A percentile compares a stretch with the other conserved stretches of the same genome.
These are phyloP conservation scores for Tragelaphus strepsiceros DNA, from an alignment of 2,113 vertebrate genomes.

Conservation along the genomic window DNA sequence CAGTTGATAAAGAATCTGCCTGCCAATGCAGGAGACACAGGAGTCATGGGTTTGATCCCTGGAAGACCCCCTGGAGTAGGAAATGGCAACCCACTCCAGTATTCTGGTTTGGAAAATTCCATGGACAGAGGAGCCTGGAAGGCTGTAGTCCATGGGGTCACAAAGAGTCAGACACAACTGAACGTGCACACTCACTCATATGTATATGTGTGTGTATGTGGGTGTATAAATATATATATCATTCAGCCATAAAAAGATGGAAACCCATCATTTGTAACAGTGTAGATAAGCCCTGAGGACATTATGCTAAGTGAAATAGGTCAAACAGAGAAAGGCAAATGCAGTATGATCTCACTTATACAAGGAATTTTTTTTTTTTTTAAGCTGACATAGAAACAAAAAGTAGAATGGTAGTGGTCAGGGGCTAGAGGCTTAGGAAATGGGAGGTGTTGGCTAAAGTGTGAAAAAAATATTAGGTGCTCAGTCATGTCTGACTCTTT, in stretches of 20 bases:
- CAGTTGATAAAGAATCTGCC: background rate
- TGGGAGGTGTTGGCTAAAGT: background rate
- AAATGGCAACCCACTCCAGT: background rate
- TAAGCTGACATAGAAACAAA: background rate
- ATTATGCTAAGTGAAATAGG: background rate
- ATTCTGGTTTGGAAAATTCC: background rate
- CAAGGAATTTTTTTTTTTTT: background rate
- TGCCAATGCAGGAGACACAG: background rate
- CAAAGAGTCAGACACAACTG: background rate
- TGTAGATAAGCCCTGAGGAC: background rate
- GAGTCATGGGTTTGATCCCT: background rate
- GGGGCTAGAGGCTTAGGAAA: background rate
- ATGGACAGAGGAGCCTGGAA: background rate
- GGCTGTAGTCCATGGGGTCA: background rate
- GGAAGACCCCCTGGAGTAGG: background rate
- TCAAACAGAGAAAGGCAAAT: background rate
- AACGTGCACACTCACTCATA: background rate
- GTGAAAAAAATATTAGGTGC: background rate
- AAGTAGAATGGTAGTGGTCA: background rate
- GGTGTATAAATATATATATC: background rate
- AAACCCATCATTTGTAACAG: background rate
- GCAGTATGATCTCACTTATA: background rate
- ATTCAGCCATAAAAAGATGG: background rate
- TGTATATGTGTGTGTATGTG: background rate
- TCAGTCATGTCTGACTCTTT: background rate